phyloP scores from a whole-genome alignment of 2,797 vertebrate species.

The Girardinus metallicus region DNA sequence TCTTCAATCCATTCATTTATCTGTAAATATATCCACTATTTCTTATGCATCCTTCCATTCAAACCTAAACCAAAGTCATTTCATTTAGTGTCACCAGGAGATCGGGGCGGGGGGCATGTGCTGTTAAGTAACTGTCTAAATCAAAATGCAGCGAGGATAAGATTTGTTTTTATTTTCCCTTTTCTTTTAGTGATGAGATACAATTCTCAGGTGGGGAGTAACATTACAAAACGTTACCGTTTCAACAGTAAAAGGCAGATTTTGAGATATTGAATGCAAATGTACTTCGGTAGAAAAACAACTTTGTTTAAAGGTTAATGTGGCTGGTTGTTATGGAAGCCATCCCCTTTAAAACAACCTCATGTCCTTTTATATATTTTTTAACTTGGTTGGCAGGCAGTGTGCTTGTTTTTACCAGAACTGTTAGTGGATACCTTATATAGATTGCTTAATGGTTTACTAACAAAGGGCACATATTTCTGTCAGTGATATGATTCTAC shows the following conservation, averaged over 20 bases:
- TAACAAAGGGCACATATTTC: background rate
- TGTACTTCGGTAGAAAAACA: background rate
- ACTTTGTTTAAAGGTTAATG: background rate
- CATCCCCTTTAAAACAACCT: background rate
- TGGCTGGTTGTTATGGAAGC: constrained; percentile 4
- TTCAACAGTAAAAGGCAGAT: constrained; percentile 3
- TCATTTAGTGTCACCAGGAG: constrained; percentile 62
- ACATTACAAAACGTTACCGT: background rate
- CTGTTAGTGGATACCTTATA: background rate
- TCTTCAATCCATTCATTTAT: background rate
- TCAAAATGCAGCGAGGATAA: constrained; percentile 11
- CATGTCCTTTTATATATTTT: background rate
- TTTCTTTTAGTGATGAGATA: constrained; percentile 18
- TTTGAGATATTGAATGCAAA: constrained; percentile 13
- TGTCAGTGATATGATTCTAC: background rate
- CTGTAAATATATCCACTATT: background rate
- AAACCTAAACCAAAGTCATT: constrained; percentile 50
- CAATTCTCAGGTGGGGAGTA: constrained; percentile 21
- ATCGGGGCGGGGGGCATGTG: constrained; percentile 29
- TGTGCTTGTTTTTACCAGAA: background rate
- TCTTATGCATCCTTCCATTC: background rate
- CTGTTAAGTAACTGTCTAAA: constrained; percentile 8
- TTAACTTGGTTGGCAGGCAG: background rate
- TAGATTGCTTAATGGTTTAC: background rate
- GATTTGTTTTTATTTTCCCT: constrained; percentile 24